Evolutionary conservation across 2,797 vertebrate species (phyloP).

Genomic region (Salmo trutta): DNA sequence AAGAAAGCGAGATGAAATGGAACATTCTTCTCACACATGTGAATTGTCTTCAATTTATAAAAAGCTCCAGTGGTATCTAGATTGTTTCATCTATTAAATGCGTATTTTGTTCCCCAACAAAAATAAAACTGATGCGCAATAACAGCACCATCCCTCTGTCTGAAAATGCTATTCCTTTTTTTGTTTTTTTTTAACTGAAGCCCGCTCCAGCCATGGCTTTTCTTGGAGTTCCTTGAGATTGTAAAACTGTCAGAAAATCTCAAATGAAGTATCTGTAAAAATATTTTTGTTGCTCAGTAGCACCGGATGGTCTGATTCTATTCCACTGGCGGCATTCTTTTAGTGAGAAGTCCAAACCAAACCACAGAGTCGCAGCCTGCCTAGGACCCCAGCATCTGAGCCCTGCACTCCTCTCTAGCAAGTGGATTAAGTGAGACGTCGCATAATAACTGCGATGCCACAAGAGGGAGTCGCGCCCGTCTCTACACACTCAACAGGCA

Average conservation of each 20-base stretch:
- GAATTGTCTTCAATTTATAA: not conserved
- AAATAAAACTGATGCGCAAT: not conserved
- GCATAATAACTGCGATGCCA: slow-evolving; percentile 49
- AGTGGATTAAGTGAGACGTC: slow-evolving; percentile 52
- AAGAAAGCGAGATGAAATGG: not conserved
- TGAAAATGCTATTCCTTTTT: not conserved
- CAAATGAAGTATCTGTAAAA: not conserved
- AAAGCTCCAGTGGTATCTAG: not conserved
- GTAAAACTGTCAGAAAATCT: not conserved
- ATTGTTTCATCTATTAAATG: not conserved
- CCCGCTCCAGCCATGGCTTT: not conserved
- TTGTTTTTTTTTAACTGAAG: not conserved
- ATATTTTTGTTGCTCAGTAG: slow-evolving; percentile 25
- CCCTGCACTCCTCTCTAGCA: slow-evolving; percentile 71
- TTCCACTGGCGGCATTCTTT: slow-evolving; percentile 58
- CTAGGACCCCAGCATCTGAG: slow-evolving; percentile 51
- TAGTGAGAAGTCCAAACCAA: slow-evolving; percentile 51
- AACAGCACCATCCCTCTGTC: not conserved
- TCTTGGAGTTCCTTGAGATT: not conserved
- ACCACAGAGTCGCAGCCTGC: slow-evolving; percentile 55
- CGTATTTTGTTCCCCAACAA: not conserved
- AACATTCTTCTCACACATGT: not conserved
- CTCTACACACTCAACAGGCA: not conserved
- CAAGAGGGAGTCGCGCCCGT: slow-evolving; percentile 40
- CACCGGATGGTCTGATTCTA: slow-evolving; percentile 37